phyloP scores from a whole-genome alignment of 2,888 invertebrate species.

The Carpatolechia fugitivella region DNA sequence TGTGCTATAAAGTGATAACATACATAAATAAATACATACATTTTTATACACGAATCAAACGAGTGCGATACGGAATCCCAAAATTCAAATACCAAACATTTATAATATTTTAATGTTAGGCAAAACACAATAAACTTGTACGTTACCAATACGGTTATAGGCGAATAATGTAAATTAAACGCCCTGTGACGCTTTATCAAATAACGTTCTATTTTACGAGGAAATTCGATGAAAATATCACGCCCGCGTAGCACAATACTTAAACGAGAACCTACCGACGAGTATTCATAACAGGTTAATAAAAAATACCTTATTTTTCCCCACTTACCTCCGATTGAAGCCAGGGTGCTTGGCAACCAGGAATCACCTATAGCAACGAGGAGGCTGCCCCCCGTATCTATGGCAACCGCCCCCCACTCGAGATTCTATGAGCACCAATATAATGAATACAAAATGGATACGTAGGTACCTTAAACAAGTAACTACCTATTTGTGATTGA shows the following conservation, averaged over 20 bases:
- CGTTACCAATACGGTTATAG: no score
- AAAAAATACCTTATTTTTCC: slow-evolving; percentile 9
- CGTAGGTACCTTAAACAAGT: slow-evolving; percentile 41
- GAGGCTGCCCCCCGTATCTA: slow-evolving; percentile 47
- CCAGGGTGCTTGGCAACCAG: slow-evolving; percentile 54
- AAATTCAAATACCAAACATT: no score
- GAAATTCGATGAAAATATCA: not conserved
- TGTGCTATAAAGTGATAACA: no score
- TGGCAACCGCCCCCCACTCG: slow-evolving; percentile 50
- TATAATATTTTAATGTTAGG: no score
- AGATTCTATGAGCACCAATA: slow-evolving; percentile 60
- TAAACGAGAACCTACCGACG: not conserved
- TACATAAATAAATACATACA: no score
- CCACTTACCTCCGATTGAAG: slow-evolving; percentile 11
- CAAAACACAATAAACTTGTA: slow-evolving; percentile 23
- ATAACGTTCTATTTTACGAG: not conserved
- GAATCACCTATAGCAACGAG: slow-evolving; percentile 63
- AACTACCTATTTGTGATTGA: slow-evolving; percentile 47
- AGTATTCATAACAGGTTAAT: not conserved
- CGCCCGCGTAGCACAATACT: not conserved
- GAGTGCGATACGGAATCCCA: no score
- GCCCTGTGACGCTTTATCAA: no score
- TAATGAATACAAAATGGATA: slow-evolving; percentile 51
- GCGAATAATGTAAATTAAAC: no score
- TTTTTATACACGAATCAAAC: no score